phyloP scores from a whole-genome alignment of 2,888 invertebrate genomes.

The Protophormia terraenovae region DNA sequence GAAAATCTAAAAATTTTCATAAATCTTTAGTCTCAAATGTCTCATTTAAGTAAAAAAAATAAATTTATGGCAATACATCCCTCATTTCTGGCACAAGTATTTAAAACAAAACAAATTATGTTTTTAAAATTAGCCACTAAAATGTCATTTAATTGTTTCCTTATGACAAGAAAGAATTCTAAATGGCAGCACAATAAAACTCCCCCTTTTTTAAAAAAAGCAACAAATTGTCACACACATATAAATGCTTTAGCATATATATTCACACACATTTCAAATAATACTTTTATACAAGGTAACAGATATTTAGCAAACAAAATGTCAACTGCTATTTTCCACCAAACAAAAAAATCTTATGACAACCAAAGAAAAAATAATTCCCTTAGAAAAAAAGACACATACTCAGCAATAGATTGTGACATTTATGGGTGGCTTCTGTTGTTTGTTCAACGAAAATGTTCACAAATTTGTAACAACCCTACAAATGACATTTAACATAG shows the following conservation, averaged over 20 bases:
- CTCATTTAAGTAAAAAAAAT: too few species aligned
- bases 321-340: conserved; percentile 28
- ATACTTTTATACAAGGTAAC: conserved; percentile 51
- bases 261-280: not conserved
- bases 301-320: conserved; percentile 60
- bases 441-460: conserved; percentile 48
- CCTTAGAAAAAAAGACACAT: too few species aligned
- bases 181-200: too few species aligned
- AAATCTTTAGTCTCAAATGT: too few species aligned
- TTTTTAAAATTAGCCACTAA: conserved; percentile 53
- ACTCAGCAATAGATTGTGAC: conserved; percentile 57
- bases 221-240: conserved; percentile 26
- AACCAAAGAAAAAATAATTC: not conserved
- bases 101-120: conserved; percentile 4
- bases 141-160: conserved; percentile 56
- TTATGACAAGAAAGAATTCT: conserved; percentile 1
- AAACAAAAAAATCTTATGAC: conserved; percentile 29
- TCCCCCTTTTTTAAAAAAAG: conserved; percentile 25
- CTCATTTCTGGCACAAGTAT: conserved; percentile 6
- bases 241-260: not conserved
- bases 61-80: too few species aligned
- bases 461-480: conserved; percentile 49
- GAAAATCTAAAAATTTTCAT: too few species aligned
- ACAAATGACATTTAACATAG: conserved; percentile 27
- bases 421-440: conserved; percentile 66